Percentiles rank a stretch among this genome's conserved stretches.
Evolutionary conservation across 2,797 vertebrate genomes (phyloP).

Genomic region (Diplodus sargus): DNA sequence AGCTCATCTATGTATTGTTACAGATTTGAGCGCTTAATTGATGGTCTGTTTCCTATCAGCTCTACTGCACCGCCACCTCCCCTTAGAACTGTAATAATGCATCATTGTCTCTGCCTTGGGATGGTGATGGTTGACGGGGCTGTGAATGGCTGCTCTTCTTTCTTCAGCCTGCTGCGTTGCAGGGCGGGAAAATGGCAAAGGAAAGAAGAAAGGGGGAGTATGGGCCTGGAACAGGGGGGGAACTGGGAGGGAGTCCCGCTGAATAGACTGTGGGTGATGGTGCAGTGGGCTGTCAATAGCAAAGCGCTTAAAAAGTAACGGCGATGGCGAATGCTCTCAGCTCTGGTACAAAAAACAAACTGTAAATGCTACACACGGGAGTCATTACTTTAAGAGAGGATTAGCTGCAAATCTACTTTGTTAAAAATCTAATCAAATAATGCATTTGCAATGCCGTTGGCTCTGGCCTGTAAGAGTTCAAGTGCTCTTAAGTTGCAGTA

Average conservation of each 20-base stretch:
- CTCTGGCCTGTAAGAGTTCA: neutral
- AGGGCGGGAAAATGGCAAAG: conserved; percentile 82
- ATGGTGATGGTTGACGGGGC: conserved; percentile 3
- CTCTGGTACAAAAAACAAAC: neutral
- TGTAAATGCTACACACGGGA: neutral
- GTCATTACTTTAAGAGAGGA: neutral
- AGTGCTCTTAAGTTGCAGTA: neutral
- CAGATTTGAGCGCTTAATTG: neutral
- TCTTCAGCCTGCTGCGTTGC: conserved; percentile 64
- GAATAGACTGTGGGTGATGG: conserved; percentile 39
- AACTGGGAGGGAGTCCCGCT: conserved; percentile 35
- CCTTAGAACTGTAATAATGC: neutral
- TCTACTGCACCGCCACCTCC: neutral
- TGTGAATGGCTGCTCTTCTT: conserved; percentile 50
- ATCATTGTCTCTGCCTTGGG: neutral
- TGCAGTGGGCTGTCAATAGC: neutral
- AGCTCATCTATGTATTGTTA: neutral
- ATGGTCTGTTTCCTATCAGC: neutral
- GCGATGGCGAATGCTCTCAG: neutral
- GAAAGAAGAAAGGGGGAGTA: conserved; percentile 37
- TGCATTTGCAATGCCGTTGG: neutral
- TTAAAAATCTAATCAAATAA: neutral
- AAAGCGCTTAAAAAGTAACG: neutral
- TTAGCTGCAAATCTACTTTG: neutral
- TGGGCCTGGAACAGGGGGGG: conserved; percentile 36